These are phyloP conservation scores for Pachyrhynchus sulphureomaculatus DNA, from an alignment of 1,140 invertebrate genomes.

Conservation along the genomic window DNA sequence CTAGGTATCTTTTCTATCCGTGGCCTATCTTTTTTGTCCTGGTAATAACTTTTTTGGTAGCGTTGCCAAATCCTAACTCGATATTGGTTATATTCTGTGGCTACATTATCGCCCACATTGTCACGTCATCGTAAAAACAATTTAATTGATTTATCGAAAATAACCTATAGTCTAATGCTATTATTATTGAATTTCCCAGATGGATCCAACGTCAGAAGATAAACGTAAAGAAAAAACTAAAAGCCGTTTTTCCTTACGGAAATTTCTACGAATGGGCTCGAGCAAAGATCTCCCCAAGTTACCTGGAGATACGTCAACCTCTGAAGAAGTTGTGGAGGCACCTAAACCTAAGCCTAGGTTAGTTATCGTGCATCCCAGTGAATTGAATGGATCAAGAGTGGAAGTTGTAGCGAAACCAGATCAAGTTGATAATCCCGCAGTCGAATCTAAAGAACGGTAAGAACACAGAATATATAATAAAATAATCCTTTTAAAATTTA, in stretches of 20 bases:
- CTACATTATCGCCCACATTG: too few species aligned
- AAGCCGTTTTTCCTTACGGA: slow-evolving; percentile 76
- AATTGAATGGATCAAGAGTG: slow-evolving; percentile 74
- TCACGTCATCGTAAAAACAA: too few species aligned
- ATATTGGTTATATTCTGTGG: too few species aligned
- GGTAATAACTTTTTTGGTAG: too few species aligned
- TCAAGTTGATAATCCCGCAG: slow-evolving; percentile 54
- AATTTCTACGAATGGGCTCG: slow-evolving; percentile 74
- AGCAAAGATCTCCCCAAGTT: slow-evolving; percentile 65
- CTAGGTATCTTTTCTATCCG: too few species aligned
- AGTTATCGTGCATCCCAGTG: slow-evolving; percentile 85
- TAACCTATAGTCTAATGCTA: too few species aligned
- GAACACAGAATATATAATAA: not conserved
- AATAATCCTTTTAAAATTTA: not conserved
- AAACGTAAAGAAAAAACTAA: slow-evolving; percentile 68
- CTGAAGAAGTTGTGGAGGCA: slow-evolving; percentile 53
- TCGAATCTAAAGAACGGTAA: not conserved
- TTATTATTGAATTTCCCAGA: too few species aligned
- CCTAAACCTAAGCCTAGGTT: slow-evolving; percentile 54
- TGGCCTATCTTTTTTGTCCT: too few species aligned
- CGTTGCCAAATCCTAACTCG: too few species aligned
- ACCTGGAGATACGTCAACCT: slow-evolving; percentile 44
- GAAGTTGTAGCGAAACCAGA: slow-evolving; percentile 65
- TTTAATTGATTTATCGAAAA: too few species aligned
- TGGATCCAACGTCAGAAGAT: slow-evolving; percentile 56